phyloP scores from a whole-genome alignment of 2,797 vertebrate species.

The Setipinna tenuifilis region DNA sequence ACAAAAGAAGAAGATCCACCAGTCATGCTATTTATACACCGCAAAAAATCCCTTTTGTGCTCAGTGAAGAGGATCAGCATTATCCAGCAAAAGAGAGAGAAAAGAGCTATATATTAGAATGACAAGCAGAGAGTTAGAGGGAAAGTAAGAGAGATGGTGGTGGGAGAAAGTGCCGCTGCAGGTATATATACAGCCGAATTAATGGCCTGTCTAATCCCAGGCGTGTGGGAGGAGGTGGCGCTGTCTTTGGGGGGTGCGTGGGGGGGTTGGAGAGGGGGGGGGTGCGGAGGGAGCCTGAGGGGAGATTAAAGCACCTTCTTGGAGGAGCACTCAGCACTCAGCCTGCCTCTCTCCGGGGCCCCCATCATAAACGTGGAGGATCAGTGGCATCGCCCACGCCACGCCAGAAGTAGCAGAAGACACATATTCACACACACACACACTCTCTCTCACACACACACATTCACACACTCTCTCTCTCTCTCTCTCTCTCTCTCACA shows the following conservation, averaged over 20 bases:
- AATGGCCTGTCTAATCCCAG: slow-evolving; percentile 15
- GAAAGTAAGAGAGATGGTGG: not conserved
- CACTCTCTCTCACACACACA: no score
- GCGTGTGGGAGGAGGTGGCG: not conserved
- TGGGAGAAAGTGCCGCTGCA: not conserved
- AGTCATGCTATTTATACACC: not conserved
- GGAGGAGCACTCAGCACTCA: slow-evolving; percentile 7
- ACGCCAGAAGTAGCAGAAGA: not conserved
- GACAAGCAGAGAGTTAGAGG: not conserved
- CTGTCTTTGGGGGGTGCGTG: not conserved
- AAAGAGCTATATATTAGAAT: not conserved
- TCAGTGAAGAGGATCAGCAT: not conserved
- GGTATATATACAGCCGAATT: slow-evolving; percentile 16
- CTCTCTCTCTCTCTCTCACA: no score
- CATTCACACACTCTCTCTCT: no score
- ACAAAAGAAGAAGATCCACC: not conserved
- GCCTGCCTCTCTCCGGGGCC: not conserved
- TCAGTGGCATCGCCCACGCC: not conserved
- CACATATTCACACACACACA: no score
- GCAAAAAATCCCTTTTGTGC: not conserved
- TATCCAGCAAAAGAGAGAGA: not conserved
- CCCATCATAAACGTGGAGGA: not conserved
- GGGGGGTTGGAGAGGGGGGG: no score
- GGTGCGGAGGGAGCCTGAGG: not conserved
- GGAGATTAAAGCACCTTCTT: slow-evolving; percentile 7